Evolutionary conservation across 2,888 invertebrate species (phyloP), one percentile per base, ranked within the genome.

Genomic region (Melinaea marsaeus): DNA sequence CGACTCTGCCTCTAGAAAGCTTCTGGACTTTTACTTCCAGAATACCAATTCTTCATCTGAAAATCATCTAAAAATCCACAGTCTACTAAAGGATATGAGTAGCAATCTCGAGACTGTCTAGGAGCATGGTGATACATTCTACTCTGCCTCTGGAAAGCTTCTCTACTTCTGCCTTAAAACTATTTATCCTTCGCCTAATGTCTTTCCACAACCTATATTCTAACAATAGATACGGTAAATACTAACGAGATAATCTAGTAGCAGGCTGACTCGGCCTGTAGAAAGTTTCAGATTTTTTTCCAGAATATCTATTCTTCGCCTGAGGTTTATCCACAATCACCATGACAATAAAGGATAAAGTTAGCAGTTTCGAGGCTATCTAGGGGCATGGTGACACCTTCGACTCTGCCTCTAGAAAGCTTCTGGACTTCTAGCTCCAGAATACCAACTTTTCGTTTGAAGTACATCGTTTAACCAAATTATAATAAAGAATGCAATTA

Each of bases 291-390:
- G 22, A 22, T 22, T 22, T 22, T 22, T 22, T 22, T 22, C 22
- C 22, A 22, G 22, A 22, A 22, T 22, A 22, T 22, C 22, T 22
- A 22, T 22, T 22, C 22, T 22, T 22, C 22, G 13, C 22, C 37
- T 13, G 5, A 45, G 6, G 13, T n/a, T 1, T 4, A n/a, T 47
- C 4, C 6, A 47, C 9, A 47, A n/a, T 47, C 7, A 4, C 4
- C 4, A 37, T 37, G 4, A 7, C 7, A 37, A 37, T 37, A 48
- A 13, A 2, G 5, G 33, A 33, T 46, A 55, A 48, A 48, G 55
- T 47, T 48, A 47, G 63, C 47, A 59, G 62, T 63, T 32, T 22
- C 47, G 59, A 63, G 62, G 55, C 58, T 63, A 59, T 48, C 46
- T 59, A 58, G 45, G 32, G 47, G 62, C 55, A 62, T 46, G n/a